Conservation (phyloP, 2,113 vertebrate species). For the Bos javanicus region DNA sequence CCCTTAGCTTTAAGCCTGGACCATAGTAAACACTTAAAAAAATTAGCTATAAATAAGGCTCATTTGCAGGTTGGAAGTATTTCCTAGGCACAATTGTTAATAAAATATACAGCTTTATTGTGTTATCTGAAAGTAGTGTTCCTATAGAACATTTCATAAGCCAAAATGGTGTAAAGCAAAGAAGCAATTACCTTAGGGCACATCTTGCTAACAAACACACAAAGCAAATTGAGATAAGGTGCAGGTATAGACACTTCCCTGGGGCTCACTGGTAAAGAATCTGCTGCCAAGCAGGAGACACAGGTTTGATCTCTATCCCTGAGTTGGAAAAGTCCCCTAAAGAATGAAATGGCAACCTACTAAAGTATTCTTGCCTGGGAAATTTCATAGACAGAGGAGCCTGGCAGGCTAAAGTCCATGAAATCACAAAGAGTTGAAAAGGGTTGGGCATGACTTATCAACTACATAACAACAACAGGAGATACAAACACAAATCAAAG, state of each 20-base stretch:
- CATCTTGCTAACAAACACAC: not conserved
- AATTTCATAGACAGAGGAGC: not conserved
- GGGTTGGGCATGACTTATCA: not conserved
- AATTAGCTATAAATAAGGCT: not conserved
- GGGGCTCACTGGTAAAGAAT: not conserved
- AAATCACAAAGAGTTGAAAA: not conserved
- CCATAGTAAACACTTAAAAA: not conserved
- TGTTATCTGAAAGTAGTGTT: not conserved
- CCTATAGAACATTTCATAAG: not conserved
- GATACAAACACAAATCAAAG: not conserved
- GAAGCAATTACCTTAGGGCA: not conserved
- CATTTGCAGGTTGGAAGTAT: not conserved
- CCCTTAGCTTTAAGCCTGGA: not conserved
- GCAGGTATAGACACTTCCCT: not conserved
- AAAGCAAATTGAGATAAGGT: not conserved
- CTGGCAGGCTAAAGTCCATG: not conserved
- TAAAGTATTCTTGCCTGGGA: not conserved
- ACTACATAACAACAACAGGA: not conserved
- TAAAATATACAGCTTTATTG: not conserved
- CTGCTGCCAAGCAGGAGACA: not conserved
- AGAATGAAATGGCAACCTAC: not conserved
- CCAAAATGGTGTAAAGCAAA: not conserved
- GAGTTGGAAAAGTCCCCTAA: not conserved
- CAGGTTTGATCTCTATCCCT: not conserved
- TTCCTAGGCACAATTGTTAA: not conserved